These are phyloP conservation scores for Bellardia bayeri DNA, from an alignment of 2,888 invertebrate species.

Conservation along the genomic window DNA sequence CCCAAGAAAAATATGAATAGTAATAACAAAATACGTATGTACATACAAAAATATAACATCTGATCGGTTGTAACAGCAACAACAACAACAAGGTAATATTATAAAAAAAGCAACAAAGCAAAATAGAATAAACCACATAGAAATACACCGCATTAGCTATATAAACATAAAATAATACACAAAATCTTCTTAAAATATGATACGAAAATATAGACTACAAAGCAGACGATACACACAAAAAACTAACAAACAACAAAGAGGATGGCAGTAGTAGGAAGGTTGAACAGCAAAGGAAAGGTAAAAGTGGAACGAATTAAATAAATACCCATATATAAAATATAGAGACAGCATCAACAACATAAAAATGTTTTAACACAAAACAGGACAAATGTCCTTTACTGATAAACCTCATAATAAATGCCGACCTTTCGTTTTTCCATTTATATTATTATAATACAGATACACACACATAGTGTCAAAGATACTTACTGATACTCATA, in stretches of 20 bases:
- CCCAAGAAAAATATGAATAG: neutral
- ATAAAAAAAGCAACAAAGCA: neutral
- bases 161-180: slow-evolving; percentile 44
- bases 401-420: slow-evolving; percentile 84
- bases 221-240: slow-evolving; percentile 5
- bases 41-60: slow-evolving; percentile 8
- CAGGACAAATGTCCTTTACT: slow-evolving; percentile 83
- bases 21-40: slow-evolving; percentile 3
- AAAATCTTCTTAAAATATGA: slow-evolving; percentile 27
- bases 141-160: slow-evolving; percentile 34
- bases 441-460: slow-evolving; percentile 81
- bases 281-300: neutral
- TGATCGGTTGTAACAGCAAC: slow-evolving; percentile 15
- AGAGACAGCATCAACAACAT: slow-evolving; percentile 55
- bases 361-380: slow-evolving; percentile 75
- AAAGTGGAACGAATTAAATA: slow-evolving; percentile 8
- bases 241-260: neutral
- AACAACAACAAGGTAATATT: slow-evolving; percentile 1
- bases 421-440: slow-evolving; percentile 84
- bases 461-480: slow-evolving; percentile 15
- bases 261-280: neutral
- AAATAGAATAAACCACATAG: slow-evolving; percentile 8
- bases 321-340: neutral
- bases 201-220: slow-evolving; percentile 11
- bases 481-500: slow-evolving; percentile 4